Conservation (phyloP, 1,140 invertebrate genomes). For the Chrysomallon squamiferum region DNA sequence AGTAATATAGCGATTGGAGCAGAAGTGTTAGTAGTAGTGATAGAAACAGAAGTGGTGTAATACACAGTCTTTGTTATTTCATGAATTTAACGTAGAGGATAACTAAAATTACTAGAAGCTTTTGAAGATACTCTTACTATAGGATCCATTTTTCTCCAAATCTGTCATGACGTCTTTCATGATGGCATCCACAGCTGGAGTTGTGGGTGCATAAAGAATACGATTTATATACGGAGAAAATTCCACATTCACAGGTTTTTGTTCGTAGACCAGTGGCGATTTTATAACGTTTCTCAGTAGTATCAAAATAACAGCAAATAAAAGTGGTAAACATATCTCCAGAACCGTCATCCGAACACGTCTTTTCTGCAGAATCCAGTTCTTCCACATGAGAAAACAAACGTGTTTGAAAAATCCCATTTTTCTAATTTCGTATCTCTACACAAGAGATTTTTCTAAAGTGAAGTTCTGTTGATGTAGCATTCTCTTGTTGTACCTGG, state of each 20-base stretch:
- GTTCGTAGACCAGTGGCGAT: conserved; percentile 26
- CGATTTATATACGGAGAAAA: not conserved
- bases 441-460: not conserved
- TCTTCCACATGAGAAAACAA: conserved; percentile 50
- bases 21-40: too few species aligned
- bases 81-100: not conserved
- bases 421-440: too few species aligned
- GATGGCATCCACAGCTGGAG: not conserved
- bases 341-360: conserved; percentile 37
- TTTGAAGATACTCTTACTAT: too few species aligned
- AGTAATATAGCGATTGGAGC: too few species aligned
- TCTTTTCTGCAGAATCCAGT: conserved; percentile 42
- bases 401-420: conserved; percentile 21
- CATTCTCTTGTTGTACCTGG: not conserved
- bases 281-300: conserved; percentile 37
- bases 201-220: conserved; percentile 7
- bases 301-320: conserved; percentile 40
- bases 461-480: not conserved
- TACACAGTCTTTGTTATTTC: not conserved
- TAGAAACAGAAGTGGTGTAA: not conserved
- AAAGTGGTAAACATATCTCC: conserved; percentile 42
- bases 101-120: too few species aligned
- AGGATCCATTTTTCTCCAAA: too few species aligned
- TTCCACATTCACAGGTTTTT: conserved; percentile 1
- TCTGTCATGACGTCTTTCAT: conserved; percentile 11